A percentile compares a stretch with the other conserved stretches of the same genome.
Conservation (phyloP, 1,140 invertebrate genomes). For the Campodea augens region DNA sequence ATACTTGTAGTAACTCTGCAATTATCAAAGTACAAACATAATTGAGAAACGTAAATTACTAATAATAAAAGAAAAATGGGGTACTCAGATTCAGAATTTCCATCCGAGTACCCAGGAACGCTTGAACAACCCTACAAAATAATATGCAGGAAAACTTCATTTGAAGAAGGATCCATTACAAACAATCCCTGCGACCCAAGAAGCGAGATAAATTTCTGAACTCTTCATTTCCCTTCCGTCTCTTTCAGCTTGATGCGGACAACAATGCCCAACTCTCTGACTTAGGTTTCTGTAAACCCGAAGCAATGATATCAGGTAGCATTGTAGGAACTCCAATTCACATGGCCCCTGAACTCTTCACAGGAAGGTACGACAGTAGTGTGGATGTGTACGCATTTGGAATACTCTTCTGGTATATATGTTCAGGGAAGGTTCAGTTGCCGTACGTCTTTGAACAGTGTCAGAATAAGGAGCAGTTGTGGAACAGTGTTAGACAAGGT, state of each 20-base stretch:
- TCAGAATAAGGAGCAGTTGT: conserved; percentile 71
- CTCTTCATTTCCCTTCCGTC: conserved; percentile 1
- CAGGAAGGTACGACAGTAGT: conserved; percentile 58
- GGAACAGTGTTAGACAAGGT: conserved; percentile 70
- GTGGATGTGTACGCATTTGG: conserved; percentile 86
- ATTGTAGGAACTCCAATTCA: conserved; percentile 76
- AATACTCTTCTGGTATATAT: conserved; percentile 79
- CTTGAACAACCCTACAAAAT: too few relatives aligned
- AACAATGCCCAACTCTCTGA: conserved; percentile 69
- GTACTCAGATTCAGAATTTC: too few relatives aligned
- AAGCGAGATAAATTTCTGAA: not conserved
- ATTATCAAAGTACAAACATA: too few relatives aligned
- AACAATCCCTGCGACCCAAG: too few relatives aligned
- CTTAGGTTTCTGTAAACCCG: conserved; percentile 78
- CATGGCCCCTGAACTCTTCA: conserved; percentile 77
- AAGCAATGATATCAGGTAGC: conserved; percentile 75
- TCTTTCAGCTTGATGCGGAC: conserved; percentile 38
- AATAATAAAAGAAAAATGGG: too few relatives aligned
- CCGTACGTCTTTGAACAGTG: conserved; percentile 69
- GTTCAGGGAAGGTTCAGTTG: conserved; percentile 58
- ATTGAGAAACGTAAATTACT: too few relatives aligned
- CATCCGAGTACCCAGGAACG: too few relatives aligned
- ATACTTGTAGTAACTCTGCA: too few relatives aligned
- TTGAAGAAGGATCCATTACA: too few relatives aligned
- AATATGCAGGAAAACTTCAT: too few relatives aligned